Conservation (phyloP, 2,797 vertebrate species). For the Coendou prehensilis region DNA sequence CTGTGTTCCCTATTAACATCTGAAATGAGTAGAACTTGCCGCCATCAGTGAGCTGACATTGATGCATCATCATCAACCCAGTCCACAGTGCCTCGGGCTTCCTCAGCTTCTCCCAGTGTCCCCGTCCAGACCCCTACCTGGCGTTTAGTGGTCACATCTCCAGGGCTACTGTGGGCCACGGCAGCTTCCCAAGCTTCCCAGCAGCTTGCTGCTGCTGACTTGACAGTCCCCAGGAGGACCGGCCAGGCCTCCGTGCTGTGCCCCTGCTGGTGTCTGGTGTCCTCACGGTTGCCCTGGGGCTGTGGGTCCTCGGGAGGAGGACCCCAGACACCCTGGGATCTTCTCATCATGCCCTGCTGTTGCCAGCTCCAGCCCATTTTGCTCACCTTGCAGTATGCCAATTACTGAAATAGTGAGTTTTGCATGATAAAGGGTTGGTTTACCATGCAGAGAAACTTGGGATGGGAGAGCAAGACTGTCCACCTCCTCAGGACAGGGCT, state of each 20-base stretch:
- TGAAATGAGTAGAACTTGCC: background rate
- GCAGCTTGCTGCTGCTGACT: background rate
- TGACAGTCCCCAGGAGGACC: background rate
- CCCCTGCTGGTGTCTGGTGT: background rate
- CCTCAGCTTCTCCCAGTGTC: background rate
- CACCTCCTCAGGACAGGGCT: background rate
- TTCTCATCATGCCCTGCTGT: background rate
- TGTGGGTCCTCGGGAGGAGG: background rate
- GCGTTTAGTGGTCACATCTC: background rate
- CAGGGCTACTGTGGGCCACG: background rate
- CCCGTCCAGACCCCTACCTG: background rate
- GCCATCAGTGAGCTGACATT: too few relatives aligned
- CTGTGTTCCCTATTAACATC: background rate
- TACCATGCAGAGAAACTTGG: background rate
- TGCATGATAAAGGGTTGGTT: background rate
- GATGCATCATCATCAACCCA: too few relatives aligned
- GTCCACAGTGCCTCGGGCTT: background rate
- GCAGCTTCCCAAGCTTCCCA: background rate
- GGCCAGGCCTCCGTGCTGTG: background rate
- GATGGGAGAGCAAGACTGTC: background rate
- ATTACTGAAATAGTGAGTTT: background rate
- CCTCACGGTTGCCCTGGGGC: background rate
- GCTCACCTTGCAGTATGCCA: too few relatives aligned
- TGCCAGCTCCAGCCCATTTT: background rate
- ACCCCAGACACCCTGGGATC: too few relatives aligned